Evolutionary conservation across 2,113 vertebrate species (phyloP), one percentile per base, ranked within the genome.

Genomic region (Vicugna pacos): DNA sequence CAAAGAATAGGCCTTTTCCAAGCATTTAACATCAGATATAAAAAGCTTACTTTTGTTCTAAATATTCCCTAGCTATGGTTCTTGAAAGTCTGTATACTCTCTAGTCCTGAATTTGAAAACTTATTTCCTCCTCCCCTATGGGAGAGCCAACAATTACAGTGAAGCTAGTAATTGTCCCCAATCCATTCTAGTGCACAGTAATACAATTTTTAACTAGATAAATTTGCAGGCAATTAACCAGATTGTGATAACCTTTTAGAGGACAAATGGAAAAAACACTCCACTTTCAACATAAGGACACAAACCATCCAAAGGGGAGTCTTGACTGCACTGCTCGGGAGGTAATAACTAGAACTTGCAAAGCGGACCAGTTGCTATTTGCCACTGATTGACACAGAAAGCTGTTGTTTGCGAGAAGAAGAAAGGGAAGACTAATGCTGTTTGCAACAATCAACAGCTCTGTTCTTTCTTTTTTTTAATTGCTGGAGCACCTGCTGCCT

Each of bases 401-500:
- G 87, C 82, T 95, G 98, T 98, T 98, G 96, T 98, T 95, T 82
- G n/a, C 54, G 73, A 90, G 76, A 73, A 38, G 87, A 87, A 91
- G n/a, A 60, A 54, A n/a, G 81, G 82, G 46, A 93, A 92, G 94
- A 93, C 75, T 77, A 91, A 97, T 94, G 94, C 76, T 76, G 58
- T 91, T 92, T 80, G 93, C 95, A 97, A 97, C 91, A 98, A 98
- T 96, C 97, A 96, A 80, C 97, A 96, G 97, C 77, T 72, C 96
- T 97, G 97, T 92, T 95, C 95, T 82, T 96, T 86, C 28, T 86
- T 15, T 77, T 13, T 52, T 96, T 98, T 92, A 96, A 69, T 26
- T 97, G 94, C 96, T 96, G 24, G 90, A 98, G 96, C 98, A 98
- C 98, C 98, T 98, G 98, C 97, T 98, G 97, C 95, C 97, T 98